phyloP scores from a whole-genome alignment of 2,888 invertebrate genomes.

The Epinotia bilunana region DNA sequence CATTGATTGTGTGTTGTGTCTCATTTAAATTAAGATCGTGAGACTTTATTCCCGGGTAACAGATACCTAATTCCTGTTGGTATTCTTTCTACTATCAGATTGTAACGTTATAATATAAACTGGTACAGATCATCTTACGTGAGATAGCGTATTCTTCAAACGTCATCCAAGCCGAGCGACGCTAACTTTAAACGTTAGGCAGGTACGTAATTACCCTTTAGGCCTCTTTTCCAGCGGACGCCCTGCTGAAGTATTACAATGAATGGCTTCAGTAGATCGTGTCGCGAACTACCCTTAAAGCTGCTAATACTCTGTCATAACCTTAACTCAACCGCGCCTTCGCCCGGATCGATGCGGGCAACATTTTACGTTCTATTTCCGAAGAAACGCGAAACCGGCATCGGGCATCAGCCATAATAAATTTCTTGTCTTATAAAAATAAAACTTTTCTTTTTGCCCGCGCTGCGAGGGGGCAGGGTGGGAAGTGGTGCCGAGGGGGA shows the following conservation, averaged over 20 bases:
- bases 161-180: too few relatives aligned
- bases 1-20: too few relatives aligned
- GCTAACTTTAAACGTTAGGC: too few relatives aligned
- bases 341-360: conserved; percentile 48
- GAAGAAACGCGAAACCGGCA: conserved; percentile 80
- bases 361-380: conserved; percentile 77
- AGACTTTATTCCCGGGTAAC: too few relatives aligned
- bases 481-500: conserved; percentile 56
- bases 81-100: too few relatives aligned
- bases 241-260: not conserved
- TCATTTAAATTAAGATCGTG: too few relatives aligned
- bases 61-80: too few relatives aligned
- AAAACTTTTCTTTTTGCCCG: conserved; percentile 82
- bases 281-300: conserved; percentile 35
- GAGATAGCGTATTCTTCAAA: too few relatives aligned
- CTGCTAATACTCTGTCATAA: conserved; percentile 39
- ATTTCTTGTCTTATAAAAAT: conserved; percentile 84
- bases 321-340: conserved; percentile 41
- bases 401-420: conserved; percentile 80
- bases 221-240: too few relatives aligned
- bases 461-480: conserved; percentile 64
- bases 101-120: too few relatives aligned
- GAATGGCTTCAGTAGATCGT: not conserved
- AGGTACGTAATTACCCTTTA: not conserved
- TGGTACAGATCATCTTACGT: too few relatives aligned